Conservation (phyloP, 2,113 vertebrate genomes). For the Columba janthina region DNA sequence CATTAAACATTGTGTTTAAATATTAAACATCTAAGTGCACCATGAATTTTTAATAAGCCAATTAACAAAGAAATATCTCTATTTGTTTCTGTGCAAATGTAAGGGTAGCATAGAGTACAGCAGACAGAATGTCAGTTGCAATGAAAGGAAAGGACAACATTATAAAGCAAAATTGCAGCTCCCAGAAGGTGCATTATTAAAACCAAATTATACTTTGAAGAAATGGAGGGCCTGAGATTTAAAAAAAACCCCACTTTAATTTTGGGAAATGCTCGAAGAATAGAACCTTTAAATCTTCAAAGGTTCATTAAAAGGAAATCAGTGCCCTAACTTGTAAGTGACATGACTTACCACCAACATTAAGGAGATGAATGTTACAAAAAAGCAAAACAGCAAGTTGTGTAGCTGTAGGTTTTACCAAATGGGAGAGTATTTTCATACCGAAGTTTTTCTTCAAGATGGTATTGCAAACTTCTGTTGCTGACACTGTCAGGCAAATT, state of each 20-base stretch:
- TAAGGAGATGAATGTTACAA: background rate
- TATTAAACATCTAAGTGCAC: constrained; percentile 68
- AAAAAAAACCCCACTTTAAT: background rate
- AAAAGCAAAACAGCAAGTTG: background rate
- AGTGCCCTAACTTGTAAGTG: background rate
- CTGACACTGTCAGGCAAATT: background rate
- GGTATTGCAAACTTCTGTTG: background rate
- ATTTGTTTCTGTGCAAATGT: constrained; percentile 40
- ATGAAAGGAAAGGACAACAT: background rate
- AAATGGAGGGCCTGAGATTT: background rate
- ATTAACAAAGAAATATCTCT: constrained; percentile 52
- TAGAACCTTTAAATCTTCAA: background rate
- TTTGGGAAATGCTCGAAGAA: constrained; percentile 16
- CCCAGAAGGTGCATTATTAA: background rate
- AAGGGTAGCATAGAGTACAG: constrained; percentile 31
- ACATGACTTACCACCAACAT: background rate
- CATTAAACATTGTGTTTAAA: constrained; percentile 68
- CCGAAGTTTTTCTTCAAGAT: background rate
- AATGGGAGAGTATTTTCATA: background rate
- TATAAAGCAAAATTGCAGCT: background rate
- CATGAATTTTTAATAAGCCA: constrained; percentile 73
- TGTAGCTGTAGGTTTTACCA: background rate
- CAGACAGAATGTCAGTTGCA: constrained; percentile 12
- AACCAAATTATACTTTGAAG: background rate
- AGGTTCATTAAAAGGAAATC: background rate